Evolutionary conservation across 2,888 invertebrate species (phyloP), one percentile per base, ranked within the genome.

Genomic region (Apamea anceps): DNA sequence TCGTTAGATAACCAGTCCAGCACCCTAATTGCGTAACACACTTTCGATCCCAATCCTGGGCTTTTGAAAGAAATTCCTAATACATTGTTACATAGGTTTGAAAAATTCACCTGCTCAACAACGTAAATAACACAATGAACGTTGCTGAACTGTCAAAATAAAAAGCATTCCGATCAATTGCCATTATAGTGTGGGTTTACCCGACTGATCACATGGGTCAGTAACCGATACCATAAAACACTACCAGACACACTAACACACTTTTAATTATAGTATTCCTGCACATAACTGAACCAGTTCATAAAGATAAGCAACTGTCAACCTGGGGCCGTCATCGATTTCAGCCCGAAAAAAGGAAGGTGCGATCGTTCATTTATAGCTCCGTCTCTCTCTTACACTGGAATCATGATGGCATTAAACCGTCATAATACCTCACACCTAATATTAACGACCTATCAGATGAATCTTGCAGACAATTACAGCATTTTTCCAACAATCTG

Each of bases 361-460:
- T 57, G 57, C 57, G n/a, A 57, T n/a, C 57, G 10, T 25, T 12
- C 57, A n/a, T 57, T 25, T 57, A n/a, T 12, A 57, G 57, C 57
- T 57, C 12, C n/a, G 25, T 57, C 57, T 57, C 57, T 12, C 25
- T 57, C 25, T 57, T n/a, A 60, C 57, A 60, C 57, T n/a, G 57
- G 12, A 60, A 60, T n/a, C 12, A 12, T 13, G 57, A n/a, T 60
- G 57, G 57, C n/a, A 60, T 60, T 60, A n/a, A 60, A 5, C 12
- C 4, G n/a, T 60, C 57, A n/a, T 60, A 57, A 57, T 57, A n/a
- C 12, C 6, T 54, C n/a, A 67, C 85, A 81, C 57, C 37, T 67
- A 54, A 48, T 25, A 83, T 84, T 67, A 81, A 75, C 72, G 51
- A 77, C 8, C n/a, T 76, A 80, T 81, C 85, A 85, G 65, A 66